These are phyloP conservation scores for Pecten maximus DNA, from an alignment of 2,888 invertebrate species.

Conservation along the genomic window DNA sequence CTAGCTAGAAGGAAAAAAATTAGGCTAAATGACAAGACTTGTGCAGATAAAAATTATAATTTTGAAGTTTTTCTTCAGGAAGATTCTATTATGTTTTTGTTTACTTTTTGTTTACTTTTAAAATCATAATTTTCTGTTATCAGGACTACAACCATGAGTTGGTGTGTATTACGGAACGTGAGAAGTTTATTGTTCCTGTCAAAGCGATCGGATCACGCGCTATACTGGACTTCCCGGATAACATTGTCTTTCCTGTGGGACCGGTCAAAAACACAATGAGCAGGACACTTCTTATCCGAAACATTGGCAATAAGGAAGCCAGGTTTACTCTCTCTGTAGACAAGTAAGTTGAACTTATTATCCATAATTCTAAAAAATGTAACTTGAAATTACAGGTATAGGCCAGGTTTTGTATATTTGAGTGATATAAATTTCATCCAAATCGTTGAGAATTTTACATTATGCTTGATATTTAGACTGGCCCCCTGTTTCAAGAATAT, in stretches of 20 bases:
- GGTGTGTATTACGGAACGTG: conserved; percentile 82
- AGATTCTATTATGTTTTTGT: too few species aligned
- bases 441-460: too few species aligned
- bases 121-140: conserved; percentile 31
- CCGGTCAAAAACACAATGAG: conserved; percentile 84
- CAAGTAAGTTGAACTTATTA: conserved; percentile 82
- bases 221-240: conserved; percentile 86
- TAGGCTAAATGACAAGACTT: too few species aligned
- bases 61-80: too few species aligned
- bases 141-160: conserved; percentile 82
- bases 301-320: conserved; percentile 84
- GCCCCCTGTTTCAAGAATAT: too few species aligned
- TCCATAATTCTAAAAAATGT: background rate
- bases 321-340: conserved; percentile 83
- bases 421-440: too few species aligned
- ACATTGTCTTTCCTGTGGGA: conserved; percentile 84
- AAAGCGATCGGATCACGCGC: conserved; percentile 85
- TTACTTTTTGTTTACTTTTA: too few species aligned
- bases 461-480: too few species aligned
- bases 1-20: too few species aligned
- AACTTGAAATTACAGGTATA: too few species aligned
- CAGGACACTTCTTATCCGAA: conserved; percentile 85
- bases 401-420: too few species aligned
- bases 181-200: conserved; percentile 83
- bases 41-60: too few species aligned